A percentile compares a stretch with the other conserved stretches of the same genome.
phyloP scores from a whole-genome alignment of 2,113 vertebrate species.

The Aphyosemion australe region DNA sequence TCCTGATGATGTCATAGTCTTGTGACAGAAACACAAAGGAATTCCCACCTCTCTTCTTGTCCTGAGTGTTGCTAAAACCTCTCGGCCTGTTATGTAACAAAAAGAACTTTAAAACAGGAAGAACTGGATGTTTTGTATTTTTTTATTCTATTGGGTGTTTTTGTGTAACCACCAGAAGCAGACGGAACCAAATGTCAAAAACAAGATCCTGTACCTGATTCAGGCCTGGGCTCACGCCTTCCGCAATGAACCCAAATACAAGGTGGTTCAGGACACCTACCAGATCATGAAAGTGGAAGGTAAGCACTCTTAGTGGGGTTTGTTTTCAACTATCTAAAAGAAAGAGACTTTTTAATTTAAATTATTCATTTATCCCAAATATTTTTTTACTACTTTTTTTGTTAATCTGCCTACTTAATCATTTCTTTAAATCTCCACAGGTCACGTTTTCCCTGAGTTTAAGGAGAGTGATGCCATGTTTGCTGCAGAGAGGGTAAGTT shows the following conservation, averaged over 20 bases:
- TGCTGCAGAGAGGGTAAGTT: conserved; percentile 91
- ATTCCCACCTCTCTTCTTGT: conserved; percentile 41
- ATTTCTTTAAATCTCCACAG: conserved; percentile 61
- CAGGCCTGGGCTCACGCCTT: conserved; percentile 98
- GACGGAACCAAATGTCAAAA: conserved; percentile 91
- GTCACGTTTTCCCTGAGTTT: conserved; percentile 95
- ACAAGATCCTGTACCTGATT: conserved; percentile 95
- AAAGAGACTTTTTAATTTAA: neutral
- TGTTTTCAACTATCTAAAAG: neutral
- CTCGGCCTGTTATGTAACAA: neutral
- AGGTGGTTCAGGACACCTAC: conserved; percentile 98
- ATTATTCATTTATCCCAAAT: neutral
- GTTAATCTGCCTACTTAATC: neutral
- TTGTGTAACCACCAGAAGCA: conserved; percentile 79
- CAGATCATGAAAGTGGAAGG: conserved; percentile 99
- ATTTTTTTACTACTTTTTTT: neutral
- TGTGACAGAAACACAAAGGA: conserved; percentile 61
- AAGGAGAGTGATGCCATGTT: conserved; percentile 99
- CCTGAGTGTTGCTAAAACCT: neutral
- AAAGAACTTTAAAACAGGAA: neutral
- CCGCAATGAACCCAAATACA: conserved; percentile 98
- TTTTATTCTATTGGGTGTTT: neutral
- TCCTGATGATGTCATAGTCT: conserved; percentile 73
- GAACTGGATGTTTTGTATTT: neutral
- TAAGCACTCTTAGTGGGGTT: conserved; percentile 57